Base-by-base conservation (phyloP, 2,797 vertebrate species). In the Vespertilio murinus region DNA sequence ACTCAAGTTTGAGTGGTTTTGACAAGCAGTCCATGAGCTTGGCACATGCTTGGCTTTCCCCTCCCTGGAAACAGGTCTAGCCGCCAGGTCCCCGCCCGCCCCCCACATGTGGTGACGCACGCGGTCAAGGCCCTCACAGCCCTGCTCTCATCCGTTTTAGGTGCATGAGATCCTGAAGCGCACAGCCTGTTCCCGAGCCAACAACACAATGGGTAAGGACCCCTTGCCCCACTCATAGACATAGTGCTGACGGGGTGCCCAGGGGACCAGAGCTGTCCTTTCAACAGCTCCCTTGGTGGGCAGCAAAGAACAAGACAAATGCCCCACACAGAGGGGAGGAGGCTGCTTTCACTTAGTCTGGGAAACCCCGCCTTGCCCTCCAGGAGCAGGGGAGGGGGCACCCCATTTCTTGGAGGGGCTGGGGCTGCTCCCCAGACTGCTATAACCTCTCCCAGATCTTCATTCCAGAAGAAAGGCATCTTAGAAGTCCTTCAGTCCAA, bases 131-230 rank as follows among this genome's bases (percentile, higher is more conserved):
- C 2, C 0, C 23, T 95, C 87, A 95, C 69, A 17, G 33, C 73
- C 42, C 59, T 35, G 16, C 83, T 87, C 95, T 94, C 45, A 3
- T 70, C 97, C n/a, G 33, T 94, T 96, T 47, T 87, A 99, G 99
- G 99, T 99, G 85, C 99, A 98, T 20, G 99, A 99, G 98, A 99
- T 99, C 98, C 98, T 99, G 97, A 99, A 99, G 97, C 98, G 99
- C 77, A 99, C 99, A 0, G 95, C 98, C 97, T 99, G 99, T 93
- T 98, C 98, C 33, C 99, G 98, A 90, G 98, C 96, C 98, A 99
- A 98, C 97, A 99, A 98, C 97, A 99, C 98, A 59, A 99, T 99
- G 98, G 99, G 99, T 99, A 98, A 99, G 99, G 81, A 89, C 28
- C 5, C 42, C 38, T 65, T 65, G 20, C 22, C 28, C 52, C 20